phyloP scores from a whole-genome alignment of 2,113 vertebrate genomes.

The Pseudopipra pipra region DNA sequence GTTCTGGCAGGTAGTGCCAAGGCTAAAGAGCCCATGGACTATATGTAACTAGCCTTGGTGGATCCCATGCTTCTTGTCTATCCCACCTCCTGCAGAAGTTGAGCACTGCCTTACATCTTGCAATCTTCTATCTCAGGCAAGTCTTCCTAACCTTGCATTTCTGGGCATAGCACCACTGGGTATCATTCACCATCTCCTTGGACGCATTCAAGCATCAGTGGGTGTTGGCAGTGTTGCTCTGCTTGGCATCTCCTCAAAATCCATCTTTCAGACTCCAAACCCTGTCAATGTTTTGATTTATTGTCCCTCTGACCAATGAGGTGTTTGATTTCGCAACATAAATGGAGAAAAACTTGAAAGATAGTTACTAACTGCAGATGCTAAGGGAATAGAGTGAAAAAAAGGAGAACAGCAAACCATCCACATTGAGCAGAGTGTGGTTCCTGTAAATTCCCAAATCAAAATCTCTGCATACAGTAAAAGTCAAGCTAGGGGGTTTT shows the following conservation, averaged over 20 bases:
- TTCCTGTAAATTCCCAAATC: not conserved
- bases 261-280: not conserved
- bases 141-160: not conserved
- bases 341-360: not conserved
- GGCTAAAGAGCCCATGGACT: not conserved
- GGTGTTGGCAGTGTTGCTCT: not conserved
- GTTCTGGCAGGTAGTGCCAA: not conserved
- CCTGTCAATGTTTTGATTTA: not conserved
- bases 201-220: not conserved
- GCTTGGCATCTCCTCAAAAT: not conserved
- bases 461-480: not conserved
- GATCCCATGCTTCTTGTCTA: not conserved
- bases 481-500: not conserved
- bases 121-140: not conserved
- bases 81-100: not conserved
- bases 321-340: not conserved
- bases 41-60: not conserved
- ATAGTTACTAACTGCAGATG: not conserved
- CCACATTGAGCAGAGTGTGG: not conserved
- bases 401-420: not conserved
- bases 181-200: not conserved
- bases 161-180: not conserved
- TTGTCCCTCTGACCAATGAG: not conserved
- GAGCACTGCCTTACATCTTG: not conserved
- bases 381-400: not conserved